Conservation (phyloP, 2,113 vertebrate genomes). For the Apodemus sylvaticus region DNA sequence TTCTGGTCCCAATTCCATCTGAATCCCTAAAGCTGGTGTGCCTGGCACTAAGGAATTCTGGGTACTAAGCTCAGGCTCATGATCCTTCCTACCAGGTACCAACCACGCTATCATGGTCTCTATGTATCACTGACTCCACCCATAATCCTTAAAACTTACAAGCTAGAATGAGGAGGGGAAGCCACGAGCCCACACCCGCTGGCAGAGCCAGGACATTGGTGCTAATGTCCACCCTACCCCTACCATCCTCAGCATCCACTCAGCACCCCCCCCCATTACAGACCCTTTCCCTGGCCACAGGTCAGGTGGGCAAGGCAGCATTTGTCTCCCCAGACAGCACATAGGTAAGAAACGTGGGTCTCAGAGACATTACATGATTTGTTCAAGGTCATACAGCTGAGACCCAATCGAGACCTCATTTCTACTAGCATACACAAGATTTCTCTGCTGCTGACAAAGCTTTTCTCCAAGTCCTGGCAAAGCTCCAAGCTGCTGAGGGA, state of each 20-base stretch:
- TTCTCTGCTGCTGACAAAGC: background rate
- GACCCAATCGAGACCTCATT: background rate
- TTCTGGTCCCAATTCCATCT: background rate
- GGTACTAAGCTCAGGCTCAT: background rate
- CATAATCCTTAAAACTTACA: background rate
- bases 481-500: background rate
- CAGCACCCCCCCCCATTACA: background rate
- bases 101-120: background rate
- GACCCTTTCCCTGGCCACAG: background rate
- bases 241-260: background rate
- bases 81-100: background rate
- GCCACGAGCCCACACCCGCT: background rate
- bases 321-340: background rate
- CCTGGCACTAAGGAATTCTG: background rate
- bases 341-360: background rate
- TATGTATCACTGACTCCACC: background rate
- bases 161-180: background rate
- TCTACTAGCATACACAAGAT: background rate
- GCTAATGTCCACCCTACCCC: background rate
- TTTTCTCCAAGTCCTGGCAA: background rate
- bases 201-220: no score
- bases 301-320: background rate
- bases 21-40: background rate
- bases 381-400: background rate
- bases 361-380: background rate